Evolutionary conservation across 2,113 vertebrate genomes (phyloP).

Genomic region (Halcyon malimbica): DNA sequence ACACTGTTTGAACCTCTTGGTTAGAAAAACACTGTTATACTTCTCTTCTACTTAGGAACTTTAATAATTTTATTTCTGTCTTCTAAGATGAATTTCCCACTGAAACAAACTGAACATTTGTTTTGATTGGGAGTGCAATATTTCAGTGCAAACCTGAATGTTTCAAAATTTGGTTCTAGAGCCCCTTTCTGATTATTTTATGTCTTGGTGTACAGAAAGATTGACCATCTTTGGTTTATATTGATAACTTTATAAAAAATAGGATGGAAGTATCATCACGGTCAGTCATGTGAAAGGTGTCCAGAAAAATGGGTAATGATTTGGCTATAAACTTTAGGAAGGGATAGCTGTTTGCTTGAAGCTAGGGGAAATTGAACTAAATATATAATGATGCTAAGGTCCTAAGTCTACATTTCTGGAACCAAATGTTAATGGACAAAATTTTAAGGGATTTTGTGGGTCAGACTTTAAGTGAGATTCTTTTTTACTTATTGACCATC

Average conservation of each 20-base stretch:
- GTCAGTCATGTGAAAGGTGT: neutral
- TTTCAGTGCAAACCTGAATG: neutral
- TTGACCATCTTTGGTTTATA: neutral
- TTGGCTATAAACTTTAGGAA: neutral
- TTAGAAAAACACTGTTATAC: neutral
- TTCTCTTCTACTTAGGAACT: neutral
- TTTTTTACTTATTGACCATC: neutral
- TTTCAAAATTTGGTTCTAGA: neutral
- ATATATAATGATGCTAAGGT: neutral
- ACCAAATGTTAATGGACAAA: neutral
- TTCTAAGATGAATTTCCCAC: neutral
- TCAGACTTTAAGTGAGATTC: neutral
- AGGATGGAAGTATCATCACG: neutral
- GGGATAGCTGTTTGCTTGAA: neutral
- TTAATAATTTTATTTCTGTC: neutral
- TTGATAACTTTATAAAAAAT: rapidly evolving
- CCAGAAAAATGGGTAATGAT: rapidly evolving
- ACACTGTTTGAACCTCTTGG: neutral
- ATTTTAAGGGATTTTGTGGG: neutral
- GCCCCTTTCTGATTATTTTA: neutral
- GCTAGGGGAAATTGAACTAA: neutral
- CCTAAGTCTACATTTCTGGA: neutral
- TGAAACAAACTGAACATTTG: neutral
- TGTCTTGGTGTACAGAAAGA: neutral
- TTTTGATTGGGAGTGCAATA: neutral